Evolutionary conservation across 2,888 invertebrate species (phyloP), one percentile per base, ranked within the genome.

Genomic region (Chloroclysta siterata): DNA sequence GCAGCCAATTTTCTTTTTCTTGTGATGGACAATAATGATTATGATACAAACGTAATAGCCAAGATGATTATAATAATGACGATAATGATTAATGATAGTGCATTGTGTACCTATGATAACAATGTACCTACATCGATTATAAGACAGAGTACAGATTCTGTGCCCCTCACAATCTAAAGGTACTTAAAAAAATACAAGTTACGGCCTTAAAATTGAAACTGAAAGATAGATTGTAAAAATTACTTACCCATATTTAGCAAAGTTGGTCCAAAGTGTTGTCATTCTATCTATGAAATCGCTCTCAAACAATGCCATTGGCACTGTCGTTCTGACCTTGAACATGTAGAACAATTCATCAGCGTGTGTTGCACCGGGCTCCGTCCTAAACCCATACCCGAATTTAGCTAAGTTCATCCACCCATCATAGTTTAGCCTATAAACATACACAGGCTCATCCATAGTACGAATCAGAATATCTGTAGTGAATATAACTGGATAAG

Each of bases 281-380:
- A 93, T 76, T 59, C 77, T 83, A 52, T 85, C 68, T n/a, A 85
- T 80, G 22, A 85, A 80, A 0, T 76, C 72, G 11, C 53, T 74
- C 65, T 90, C 90, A 1, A 81, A 55, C 41, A 79, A 75, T 5
- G 77, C 73, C 15, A 78, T 72, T 1, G 82, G 70, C 2, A 84
- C 54, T 0, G 79, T 75, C 0, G 77, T 50, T 71, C 73, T 79
- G 3, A 83, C 52, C 61, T 84, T 92, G 62, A 92, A 92, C 68
- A 93, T 77, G 62, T 91, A 93, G 66, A 92, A 92, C 2, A 93
- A 60, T n/a, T 92, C 93, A 66, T 93, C 92, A 0, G 89, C 92
- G 54, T 93, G 93, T 0, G 89, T 85, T 0, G 92, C 90, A 0
- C 92, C 92, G 0, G 86, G 84, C n/a, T 79, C 72, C 0, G 67